A percentile compares a stretch with the other conserved stretches of the same genome.
phyloP scores from a whole-genome alignment of 2,113 vertebrate species.

The Peucedramus taeniatus region DNA sequence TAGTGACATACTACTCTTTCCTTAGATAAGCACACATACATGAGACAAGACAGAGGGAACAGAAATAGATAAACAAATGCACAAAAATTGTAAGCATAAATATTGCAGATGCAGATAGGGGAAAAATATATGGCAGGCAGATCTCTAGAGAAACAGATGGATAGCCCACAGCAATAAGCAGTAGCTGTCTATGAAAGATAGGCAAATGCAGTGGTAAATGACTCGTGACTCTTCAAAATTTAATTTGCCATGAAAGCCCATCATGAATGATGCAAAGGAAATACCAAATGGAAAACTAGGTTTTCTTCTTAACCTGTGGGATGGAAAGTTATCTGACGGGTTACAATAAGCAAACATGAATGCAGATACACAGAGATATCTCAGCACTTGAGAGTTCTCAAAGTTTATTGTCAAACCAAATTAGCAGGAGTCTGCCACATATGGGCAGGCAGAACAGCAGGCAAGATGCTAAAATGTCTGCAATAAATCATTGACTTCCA shows the following conservation, averaged over 20 bases:
- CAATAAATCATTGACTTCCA: neutral
- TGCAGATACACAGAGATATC: neutral
- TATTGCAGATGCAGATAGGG: neutral
- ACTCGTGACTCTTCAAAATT: constrained; percentile 45
- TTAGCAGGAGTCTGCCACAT: constrained; percentile 12
- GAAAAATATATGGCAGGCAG: neutral
- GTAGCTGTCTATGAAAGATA: constrained; percentile 1
- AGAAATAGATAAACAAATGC: neutral
- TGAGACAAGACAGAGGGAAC: neutral
- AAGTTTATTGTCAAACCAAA: constrained; percentile 62
- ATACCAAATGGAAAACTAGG: neutral
- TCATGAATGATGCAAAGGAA: constrained; percentile 21
- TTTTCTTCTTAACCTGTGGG: constrained; percentile 35
- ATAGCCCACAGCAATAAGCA: constrained; percentile 1
- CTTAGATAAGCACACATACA: neutral
- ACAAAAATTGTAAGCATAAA: constrained; percentile 30
- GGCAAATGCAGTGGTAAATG: constrained; percentile 18
- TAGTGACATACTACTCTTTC: neutral
- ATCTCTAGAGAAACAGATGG: constrained; percentile 30
- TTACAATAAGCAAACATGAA: constrained; percentile 50
- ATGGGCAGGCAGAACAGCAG: constrained; percentile 18
- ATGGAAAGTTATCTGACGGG: constrained; percentile 11
- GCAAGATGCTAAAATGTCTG: constrained; percentile 13
- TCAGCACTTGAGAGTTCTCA: constrained; percentile 34
- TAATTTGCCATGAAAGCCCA: constrained; percentile 47